These are phyloP conservation scores for Hemiscyllium ocellatum DNA, from an alignment of 2,113 vertebrate species.

Conservation along the genomic window DNA sequence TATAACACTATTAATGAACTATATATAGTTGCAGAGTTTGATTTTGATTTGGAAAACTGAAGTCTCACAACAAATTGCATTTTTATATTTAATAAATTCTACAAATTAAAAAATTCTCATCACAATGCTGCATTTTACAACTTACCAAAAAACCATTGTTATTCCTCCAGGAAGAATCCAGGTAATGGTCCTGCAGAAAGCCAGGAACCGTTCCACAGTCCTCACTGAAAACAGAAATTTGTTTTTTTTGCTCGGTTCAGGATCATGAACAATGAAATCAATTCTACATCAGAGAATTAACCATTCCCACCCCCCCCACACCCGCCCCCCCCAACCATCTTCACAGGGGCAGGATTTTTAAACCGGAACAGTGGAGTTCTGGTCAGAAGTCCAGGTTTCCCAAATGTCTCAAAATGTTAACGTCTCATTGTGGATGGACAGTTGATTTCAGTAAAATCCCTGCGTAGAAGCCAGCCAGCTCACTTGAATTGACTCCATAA, in stretches of 20 bases:
- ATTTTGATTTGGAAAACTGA: background rate
- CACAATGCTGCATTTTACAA: constrained; percentile 22
- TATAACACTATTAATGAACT: background rate
- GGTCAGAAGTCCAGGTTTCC: background rate
- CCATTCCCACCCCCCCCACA: background rate
- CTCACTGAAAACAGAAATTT: constrained; percentile 53
- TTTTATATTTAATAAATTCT: background rate
- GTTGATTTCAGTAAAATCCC: background rate
- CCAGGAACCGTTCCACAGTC: constrained; percentile 51
- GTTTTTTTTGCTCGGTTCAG: background rate
- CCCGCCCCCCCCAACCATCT: no score
- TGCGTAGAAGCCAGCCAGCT: background rate
- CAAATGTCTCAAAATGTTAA: background rate
- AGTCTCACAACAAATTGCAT: background rate
- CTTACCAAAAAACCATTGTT: constrained; percentile 70
- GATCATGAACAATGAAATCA: background rate
- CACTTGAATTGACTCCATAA: background rate
- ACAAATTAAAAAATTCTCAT: background rate
- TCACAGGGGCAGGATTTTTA: background rate
- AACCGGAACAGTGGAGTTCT: background rate
- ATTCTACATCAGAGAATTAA: background rate
- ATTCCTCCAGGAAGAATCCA: constrained; percentile 77
- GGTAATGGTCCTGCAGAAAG: constrained; percentile 70
- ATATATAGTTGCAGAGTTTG: background rate
- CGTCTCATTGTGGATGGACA: background rate